These are phyloP conservation scores for Callaeas wilsoni DNA, from an alignment of 2,113 vertebrate species.

Conservation along the genomic window DNA sequence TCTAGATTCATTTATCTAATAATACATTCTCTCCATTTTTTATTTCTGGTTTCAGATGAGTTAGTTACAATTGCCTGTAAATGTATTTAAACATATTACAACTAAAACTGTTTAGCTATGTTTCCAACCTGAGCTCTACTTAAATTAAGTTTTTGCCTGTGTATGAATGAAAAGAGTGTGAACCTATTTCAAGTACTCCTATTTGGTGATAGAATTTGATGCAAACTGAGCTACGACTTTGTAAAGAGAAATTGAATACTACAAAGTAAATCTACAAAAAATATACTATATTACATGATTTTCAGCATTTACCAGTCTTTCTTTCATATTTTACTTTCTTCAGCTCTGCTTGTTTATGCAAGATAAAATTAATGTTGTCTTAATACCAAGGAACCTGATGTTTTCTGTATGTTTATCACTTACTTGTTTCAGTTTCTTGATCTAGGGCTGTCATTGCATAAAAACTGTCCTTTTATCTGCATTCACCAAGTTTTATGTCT, in stretches of 20 bases:
- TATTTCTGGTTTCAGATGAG: background rate
- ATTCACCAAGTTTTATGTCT: background rate
- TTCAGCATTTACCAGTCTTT: background rate
- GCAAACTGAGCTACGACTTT: background rate
- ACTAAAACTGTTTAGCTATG: background rate
- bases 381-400: background rate
- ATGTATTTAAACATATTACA: background rate
- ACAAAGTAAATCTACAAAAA: background rate
- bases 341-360: background rate
- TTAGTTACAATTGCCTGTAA: background rate
- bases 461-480: background rate
- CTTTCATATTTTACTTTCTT: background rate
- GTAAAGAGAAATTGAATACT: background rate
- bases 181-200: background rate
- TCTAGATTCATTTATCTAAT: background rate
- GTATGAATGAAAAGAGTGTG: background rate
- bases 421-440: background rate
- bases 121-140: background rate
- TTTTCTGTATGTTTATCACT: background rate
- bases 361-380: slow-evolving; percentile 3
- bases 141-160: background rate
- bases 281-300: background rate
- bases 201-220: background rate
- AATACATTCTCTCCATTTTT: background rate
- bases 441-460: background rate